Percentiles rank a stretch among this genome's conserved stretches.
Evolutionary conservation across 2,113 vertebrate species (phyloP).

Genomic region (Calcarius ornatus): DNA sequence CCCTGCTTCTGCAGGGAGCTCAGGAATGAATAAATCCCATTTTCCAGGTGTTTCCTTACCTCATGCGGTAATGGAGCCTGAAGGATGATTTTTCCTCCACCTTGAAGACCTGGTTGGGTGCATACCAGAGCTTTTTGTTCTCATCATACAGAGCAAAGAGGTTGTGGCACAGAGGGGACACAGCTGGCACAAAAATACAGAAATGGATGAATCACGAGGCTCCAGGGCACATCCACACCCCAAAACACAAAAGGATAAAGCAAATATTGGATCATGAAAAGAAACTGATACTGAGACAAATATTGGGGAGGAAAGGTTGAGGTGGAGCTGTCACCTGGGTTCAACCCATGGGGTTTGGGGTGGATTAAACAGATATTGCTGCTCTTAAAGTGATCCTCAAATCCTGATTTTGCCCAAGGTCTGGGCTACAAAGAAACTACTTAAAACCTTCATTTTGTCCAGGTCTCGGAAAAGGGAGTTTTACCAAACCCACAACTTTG

Average conservation of each 20-base stretch:
- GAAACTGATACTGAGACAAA: background rate
- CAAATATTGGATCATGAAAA: background rate
- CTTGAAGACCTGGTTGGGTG: slow-evolving; percentile 87
- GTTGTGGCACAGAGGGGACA: slow-evolving; percentile 94
- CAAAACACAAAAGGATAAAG: background rate
- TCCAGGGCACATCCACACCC: rapidly evolving
- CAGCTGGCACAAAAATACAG: slow-evolving; percentile 68
- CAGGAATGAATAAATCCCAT: rapidly evolving
- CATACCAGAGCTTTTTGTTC: slow-evolving; percentile 82
- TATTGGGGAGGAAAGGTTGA: background rate
- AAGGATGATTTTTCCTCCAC: slow-evolving; percentile 82
- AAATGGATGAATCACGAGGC: background rate
- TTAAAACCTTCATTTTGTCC: background rate
- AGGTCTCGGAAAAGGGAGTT: background rate
- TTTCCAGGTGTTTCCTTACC: slow-evolving; percentile 70
- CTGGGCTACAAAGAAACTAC: background rate
- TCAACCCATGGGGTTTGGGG: rapidly evolving
- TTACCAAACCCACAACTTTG: background rate
- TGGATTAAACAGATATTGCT: background rate
- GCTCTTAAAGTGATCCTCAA: background rate
- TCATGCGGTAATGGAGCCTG: slow-evolving; percentile 91
- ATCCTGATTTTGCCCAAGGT: background rate
- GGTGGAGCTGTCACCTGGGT: background rate
- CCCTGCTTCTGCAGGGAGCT: background rate
- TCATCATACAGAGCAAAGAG: slow-evolving; percentile 91